phyloP scores from a whole-genome alignment of 2,113 vertebrate genomes.

The Eptatretus burgeri region DNA sequence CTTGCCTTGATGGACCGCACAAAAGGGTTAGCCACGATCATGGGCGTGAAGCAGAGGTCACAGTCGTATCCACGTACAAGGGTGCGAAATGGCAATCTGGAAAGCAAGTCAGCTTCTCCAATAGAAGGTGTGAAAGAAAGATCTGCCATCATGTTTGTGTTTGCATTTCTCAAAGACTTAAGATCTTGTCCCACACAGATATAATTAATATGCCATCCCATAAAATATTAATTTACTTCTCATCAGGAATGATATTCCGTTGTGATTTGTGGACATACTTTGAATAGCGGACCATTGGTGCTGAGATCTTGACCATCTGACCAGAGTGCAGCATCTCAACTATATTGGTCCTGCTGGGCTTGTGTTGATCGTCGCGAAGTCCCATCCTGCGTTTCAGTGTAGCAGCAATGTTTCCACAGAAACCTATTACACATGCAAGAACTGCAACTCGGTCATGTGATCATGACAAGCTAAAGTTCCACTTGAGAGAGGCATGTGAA shows the following conservation, averaged over 20 bases:
- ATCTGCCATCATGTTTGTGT: neutral
- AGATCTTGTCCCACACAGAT: neutral
- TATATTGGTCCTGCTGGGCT: constrained; percentile 13
- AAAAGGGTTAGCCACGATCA: constrained; percentile 83
- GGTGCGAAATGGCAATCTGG: constrained; percentile 59
- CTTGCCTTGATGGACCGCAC: constrained; percentile 63
- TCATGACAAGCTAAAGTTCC: too few relatives aligned
- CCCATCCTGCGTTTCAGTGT: too few relatives aligned
- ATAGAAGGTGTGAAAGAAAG: neutral
- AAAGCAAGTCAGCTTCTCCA: neutral
- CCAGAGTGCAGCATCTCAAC: constrained; percentile 47
- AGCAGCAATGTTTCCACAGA: too few relatives aligned
- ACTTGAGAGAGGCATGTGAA: too few relatives aligned
- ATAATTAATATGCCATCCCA: too few relatives aligned
- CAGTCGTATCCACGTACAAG: constrained; percentile 65
- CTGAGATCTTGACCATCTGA: constrained; percentile 45
- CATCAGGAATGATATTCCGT: too few relatives aligned
- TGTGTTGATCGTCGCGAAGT: too few relatives aligned
- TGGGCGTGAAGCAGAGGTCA: constrained; percentile 79
- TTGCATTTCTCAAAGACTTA: neutral
- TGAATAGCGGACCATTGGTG: constrained; percentile 91
- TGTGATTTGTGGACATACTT: constrained; percentile 33
- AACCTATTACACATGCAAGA: too few relatives aligned
- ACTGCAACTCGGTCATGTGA: too few relatives aligned
- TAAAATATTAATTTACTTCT: neutral